These are phyloP conservation scores for Hippocampus zosterae DNA, from an alignment of 2,113 vertebrate species.

Conservation along the genomic window DNA sequence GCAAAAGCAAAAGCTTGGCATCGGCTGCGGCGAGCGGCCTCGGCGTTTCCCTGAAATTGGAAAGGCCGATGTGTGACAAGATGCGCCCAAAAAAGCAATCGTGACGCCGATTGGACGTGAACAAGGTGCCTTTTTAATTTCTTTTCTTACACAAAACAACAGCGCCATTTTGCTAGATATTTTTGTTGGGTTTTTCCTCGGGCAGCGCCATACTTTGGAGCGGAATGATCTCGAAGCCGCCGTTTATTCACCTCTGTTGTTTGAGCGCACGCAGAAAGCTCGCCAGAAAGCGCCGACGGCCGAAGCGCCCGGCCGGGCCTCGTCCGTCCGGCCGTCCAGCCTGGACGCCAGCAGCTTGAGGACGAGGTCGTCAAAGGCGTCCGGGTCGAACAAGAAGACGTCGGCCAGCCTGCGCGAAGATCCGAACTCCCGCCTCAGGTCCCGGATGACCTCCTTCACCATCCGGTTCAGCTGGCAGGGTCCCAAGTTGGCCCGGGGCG, in stretches of 20 bases:
- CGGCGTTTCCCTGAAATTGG: too few species aligned
- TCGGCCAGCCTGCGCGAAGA: neutral
- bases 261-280: neutral
- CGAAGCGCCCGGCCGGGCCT: neutral
- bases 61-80: too few species aligned
- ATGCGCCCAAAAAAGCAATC: too few species aligned
- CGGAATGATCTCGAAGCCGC: too few species aligned
- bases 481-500: neutral
- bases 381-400: neutral
- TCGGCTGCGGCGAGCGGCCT: too few species aligned
- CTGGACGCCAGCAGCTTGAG: neutral
- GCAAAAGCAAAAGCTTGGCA: too few species aligned
- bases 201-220: too few species aligned
- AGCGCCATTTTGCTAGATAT: too few species aligned
- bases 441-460: constrained; percentile 1
- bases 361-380: neutral
- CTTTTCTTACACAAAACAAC: too few species aligned
- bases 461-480: neutral
- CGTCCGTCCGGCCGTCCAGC: neutral
- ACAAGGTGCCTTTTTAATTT: too few species aligned
- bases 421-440: neutral
- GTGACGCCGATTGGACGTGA: too few species aligned
- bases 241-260: neutral
- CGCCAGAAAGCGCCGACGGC: neutral
- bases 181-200: too few species aligned